phyloP scores from a whole-genome alignment of 2,797 vertebrate species.

The Chelonia mydas region DNA sequence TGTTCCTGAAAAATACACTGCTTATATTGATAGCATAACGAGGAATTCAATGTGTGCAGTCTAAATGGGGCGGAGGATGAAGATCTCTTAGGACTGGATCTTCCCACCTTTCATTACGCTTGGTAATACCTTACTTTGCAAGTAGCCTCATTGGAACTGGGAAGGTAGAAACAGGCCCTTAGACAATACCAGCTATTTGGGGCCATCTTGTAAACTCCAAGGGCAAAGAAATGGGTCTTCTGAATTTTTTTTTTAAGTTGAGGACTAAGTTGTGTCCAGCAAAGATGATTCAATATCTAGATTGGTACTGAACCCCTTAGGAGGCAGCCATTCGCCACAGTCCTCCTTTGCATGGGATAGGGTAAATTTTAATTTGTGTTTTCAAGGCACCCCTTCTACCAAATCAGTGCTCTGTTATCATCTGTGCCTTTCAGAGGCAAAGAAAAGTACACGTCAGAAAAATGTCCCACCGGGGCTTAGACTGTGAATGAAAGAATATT shows the following conservation, averaged over 20 bases:
- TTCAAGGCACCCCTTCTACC: not conserved
- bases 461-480: not conserved
- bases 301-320: not conserved
- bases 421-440: not conserved
- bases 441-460: not conserved
- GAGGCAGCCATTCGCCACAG: not conserved
- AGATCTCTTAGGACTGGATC: not conserved
- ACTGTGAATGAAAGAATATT: not conserved
- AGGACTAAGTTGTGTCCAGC: not conserved
- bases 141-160: not conserved
- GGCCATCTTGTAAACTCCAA: not conserved
- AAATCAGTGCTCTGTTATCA: not conserved
- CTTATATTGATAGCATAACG: not conserved
- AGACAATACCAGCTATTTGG: not conserved
- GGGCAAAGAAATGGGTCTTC: not conserved
- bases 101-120: not conserved
- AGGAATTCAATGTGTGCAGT: conserved; percentile 22
- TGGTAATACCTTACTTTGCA: not conserved
- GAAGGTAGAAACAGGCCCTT: not conserved
- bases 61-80: not conserved
- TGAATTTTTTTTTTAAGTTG: not conserved
- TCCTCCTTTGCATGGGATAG: not conserved
- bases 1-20: conserved; percentile 34
- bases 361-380: not conserved
- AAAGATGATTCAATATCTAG: not conserved